Conservation (phyloP, 2,113 vertebrate species). For the Ginglymostoma cirratum region DNA sequence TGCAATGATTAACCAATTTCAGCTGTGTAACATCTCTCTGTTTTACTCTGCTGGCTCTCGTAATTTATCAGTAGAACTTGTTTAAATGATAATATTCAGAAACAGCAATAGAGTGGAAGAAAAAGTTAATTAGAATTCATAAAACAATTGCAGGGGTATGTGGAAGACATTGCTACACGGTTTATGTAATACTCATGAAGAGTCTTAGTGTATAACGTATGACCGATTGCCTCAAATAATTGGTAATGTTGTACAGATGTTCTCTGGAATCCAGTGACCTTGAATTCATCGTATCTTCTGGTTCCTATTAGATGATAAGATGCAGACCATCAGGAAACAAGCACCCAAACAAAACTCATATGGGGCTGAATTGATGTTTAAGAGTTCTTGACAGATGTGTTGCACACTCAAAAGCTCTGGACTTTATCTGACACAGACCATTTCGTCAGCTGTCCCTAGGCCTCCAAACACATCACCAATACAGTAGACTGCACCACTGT, state of each 20-base stretch:
- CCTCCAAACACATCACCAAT: neutral
- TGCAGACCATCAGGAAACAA: neutral
- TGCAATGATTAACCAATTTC: neutral
- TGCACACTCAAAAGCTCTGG: neutral
- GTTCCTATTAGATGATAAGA: neutral
- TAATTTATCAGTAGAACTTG: neutral
- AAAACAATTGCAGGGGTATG: neutral
- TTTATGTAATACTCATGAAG: neutral
- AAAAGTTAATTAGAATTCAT: neutral
- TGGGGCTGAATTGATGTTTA: neutral
- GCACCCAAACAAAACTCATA: constrained; percentile 18
- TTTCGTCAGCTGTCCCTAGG: neutral
- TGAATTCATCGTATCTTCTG: constrained; percentile 12
- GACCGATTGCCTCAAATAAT: neutral
- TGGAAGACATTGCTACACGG: neutral
- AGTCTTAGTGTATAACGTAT: neutral
- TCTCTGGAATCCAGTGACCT: constrained; percentile 10
- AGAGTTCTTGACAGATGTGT: neutral
- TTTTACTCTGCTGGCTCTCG: too few relatives aligned
- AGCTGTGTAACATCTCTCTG: neutral
- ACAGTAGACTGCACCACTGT: neutral
- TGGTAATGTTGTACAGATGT: constrained; percentile 9
- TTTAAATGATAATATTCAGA: neutral
- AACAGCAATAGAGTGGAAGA: neutral
- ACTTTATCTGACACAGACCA: neutral